Evolutionary conservation across 2,888 invertebrate species (phyloP).

Genomic region (Branchellion lobata): DNA sequence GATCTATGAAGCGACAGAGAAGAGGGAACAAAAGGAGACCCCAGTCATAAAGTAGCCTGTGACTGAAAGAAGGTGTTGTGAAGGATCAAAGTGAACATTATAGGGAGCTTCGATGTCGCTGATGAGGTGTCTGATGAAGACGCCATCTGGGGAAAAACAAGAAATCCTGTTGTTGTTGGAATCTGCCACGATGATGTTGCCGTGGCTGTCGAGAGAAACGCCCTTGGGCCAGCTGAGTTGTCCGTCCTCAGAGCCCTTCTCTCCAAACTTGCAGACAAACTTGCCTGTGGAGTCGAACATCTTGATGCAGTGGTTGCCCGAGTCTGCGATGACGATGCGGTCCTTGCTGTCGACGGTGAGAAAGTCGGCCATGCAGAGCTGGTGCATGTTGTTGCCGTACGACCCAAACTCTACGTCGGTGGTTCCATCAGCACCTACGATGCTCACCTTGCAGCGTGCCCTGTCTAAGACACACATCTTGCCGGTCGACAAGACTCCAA

Average conservation of each 20-base stretch:
- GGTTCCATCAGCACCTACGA: constrained; percentile 45
- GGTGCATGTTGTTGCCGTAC: constrained; percentile 46
- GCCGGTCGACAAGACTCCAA: constrained; percentile 42
- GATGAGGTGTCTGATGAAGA: constrained; percentile 48
- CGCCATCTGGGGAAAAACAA: constrained; percentile 48
- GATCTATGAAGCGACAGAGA: not conserved
- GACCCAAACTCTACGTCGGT: constrained; percentile 48
- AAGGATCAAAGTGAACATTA: constrained; percentile 27
- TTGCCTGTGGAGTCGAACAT: constrained; percentile 47
- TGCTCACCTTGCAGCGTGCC: constrained; percentile 47
- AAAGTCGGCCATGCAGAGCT: constrained; percentile 51
- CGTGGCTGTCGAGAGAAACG: constrained; percentile 45
- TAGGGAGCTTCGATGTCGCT: constrained; percentile 41
- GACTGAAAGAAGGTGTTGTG: not conserved
- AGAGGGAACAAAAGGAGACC: not conserved
- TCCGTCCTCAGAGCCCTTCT: constrained; percentile 47
- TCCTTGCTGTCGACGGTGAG: constrained; percentile 49
- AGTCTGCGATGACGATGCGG: constrained; percentile 49
- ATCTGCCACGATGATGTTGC: constrained; percentile 51
- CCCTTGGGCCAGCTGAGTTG: constrained; percentile 51
- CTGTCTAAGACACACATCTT: constrained; percentile 46
- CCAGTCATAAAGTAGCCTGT: not conserved
- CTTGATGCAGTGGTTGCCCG: constrained; percentile 51
- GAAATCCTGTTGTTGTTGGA: constrained; percentile 46
- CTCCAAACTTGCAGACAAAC: constrained; percentile 46